Conservation (phyloP, 2,797 vertebrate genomes). For the Benthosema pterotum region DNA sequence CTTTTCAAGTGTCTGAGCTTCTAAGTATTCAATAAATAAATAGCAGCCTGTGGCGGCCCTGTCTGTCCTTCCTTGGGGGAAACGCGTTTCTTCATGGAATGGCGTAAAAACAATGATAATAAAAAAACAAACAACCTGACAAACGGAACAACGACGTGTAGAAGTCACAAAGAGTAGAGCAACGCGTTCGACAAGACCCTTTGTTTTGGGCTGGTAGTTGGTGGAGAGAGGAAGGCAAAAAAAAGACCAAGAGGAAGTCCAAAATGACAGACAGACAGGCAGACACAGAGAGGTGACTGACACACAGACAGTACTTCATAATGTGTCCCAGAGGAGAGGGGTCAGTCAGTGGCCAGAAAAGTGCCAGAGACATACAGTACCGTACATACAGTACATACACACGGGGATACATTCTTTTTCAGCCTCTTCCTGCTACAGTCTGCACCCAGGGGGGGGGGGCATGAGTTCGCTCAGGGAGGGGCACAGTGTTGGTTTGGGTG, state of each 20-base stretch:
- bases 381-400: background rate
- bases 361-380: background rate
- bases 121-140: background rate
- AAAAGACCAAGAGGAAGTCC: background rate
- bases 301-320: background rate
- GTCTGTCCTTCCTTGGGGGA: background rate
- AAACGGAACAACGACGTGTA: background rate
- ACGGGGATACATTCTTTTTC: constrained; percentile 59
- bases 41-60: background rate
- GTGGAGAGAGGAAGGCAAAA: no score
- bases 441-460: no score
- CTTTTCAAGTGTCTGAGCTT: background rate
- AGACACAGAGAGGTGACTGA: background rate
- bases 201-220: no score
- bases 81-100: constrained; percentile 33
- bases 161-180: background rate
- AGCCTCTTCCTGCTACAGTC: constrained; percentile 46
- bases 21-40: background rate
- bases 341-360: background rate
- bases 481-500: constrained; percentile 23
- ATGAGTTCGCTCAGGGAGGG: constrained; percentile 29
- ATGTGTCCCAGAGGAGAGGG: constrained; percentile 5
- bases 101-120: constrained; percentile 4
- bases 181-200: background rate
- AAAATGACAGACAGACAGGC: background rate